Evolutionary conservation across 2,113 vertebrate species (phyloP), one percentile per base, ranked within the genome.

Genomic region (Vidua macroura): DNA sequence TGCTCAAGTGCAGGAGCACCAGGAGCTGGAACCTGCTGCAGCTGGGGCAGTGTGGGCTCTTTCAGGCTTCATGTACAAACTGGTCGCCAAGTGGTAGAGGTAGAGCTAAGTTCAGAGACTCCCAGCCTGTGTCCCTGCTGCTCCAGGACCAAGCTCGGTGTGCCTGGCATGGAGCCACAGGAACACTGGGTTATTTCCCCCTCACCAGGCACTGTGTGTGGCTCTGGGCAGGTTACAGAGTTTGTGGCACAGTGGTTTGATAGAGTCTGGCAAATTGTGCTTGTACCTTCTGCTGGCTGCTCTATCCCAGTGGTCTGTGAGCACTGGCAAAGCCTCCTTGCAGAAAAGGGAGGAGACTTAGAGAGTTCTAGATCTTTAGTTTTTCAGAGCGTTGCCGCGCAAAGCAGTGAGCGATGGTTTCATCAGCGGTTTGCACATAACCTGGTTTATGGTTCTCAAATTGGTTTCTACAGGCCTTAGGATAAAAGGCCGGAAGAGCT

Each of bases 401-500:
- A 8, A 22, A 91, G 62, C 37, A 2, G 2, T 15, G 5, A 37
- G 46, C 4, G 53, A 14, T 37, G 63, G 55, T 30, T 91, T 91
- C 59, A 25, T 72, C 66, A 16, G 15, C 10, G 1, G 35, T 92
- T 76, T 53, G 56, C n/a, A 15, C 62, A 22, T 70, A 86, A 81
- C 88, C 77, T 75, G 72, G 49, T 70, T 77, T 75, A 27, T 52
- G 70, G 60, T n/a, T 86, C 68, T 52, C 83, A 68, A 44, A 59
- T 78, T 69, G 53, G 60, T 95, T 92, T 88, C 69, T 92, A 3
- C 64, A 83, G 72, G 87, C 28, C 39, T 90, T 19, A 41, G 49
- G 73, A 86, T 88, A 67, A 93, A 95, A 92, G 74, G 77, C 53
- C 10, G 11, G 59, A 79, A 84, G 81, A 82, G 89, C 49, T 74